Evolutionary conservation across 2,888 invertebrate genomes (phyloP).

Genomic region (Graphium colonna): DNA sequence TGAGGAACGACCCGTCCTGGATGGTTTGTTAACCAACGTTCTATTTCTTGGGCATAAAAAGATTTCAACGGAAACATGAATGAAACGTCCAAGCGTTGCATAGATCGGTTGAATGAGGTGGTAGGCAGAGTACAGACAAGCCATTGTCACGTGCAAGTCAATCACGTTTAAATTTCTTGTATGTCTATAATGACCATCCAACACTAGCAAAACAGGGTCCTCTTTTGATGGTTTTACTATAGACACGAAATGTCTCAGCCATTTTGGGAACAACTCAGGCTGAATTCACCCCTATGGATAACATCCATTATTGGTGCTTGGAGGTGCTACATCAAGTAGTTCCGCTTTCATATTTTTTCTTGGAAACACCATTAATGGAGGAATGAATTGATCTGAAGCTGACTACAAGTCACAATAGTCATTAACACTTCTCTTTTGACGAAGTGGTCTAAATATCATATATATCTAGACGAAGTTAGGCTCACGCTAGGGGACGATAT

Average conservation of each 20-base stretch:
- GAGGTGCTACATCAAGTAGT: conserved; percentile 37
- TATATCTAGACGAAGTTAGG: not conserved
- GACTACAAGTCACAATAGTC: conserved; percentile 23
- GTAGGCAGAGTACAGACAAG: conserved; percentile 26
- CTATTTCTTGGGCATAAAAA: conserved; percentile 18
- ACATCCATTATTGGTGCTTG: conserved; percentile 26
- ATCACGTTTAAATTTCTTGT: conserved; percentile 28
- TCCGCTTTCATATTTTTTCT: conserved; percentile 36
- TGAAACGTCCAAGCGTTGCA: not conserved
- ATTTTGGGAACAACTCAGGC: too few relatives aligned
- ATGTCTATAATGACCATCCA: conserved; percentile 33
- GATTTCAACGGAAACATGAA: too few relatives aligned
- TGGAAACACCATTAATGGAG: too few relatives aligned
- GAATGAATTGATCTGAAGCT: conserved; percentile 20
- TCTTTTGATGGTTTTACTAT: conserved; percentile 31
- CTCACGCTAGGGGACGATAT: too few relatives aligned
- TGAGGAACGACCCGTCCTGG: not conserved
- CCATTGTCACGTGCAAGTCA: conserved; percentile 23
- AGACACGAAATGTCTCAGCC: conserved; percentile 39
- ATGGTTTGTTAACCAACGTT: too few relatives aligned
- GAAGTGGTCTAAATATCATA: not conserved
- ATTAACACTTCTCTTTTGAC: conserved; percentile 22
- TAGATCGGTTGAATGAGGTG: conserved; percentile 19
- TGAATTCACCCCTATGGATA: conserved; percentile 35
- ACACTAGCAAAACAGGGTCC: conserved; percentile 29